Conservation (phyloP, 2,113 vertebrate genomes). For the Clarias batrachus region DNA sequence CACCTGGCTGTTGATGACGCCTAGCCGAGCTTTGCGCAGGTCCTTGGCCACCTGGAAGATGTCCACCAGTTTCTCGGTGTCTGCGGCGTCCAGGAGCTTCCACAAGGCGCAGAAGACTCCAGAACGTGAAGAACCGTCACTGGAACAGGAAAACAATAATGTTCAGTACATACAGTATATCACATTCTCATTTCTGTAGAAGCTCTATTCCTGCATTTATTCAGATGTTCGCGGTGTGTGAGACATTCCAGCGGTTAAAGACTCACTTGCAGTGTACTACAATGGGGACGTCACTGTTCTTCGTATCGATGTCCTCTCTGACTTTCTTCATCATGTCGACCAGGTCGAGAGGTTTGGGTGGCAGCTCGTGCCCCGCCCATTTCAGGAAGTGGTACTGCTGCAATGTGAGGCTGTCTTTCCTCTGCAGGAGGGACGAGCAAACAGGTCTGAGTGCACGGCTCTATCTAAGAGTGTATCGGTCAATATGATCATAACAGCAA, state of each 20-base stretch:
- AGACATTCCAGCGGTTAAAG: not conserved
- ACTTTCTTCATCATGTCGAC: conserved; percentile 77
- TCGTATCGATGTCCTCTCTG: conserved; percentile 64
- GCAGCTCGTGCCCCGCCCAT: conserved; percentile 77
- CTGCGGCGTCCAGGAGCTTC: conserved; percentile 87
- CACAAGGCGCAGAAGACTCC: conserved; percentile 89
- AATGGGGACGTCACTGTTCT: conserved; percentile 60
- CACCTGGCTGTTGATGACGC: conserved; percentile 79
- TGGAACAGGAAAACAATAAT: conserved; percentile 54
- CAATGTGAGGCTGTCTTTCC: conserved; percentile 78
- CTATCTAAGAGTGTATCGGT: not conserved
- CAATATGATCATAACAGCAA: not conserved
- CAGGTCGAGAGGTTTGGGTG: conserved; percentile 75
- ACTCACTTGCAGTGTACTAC: conserved; percentile 88
- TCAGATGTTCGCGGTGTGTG: not conserved
- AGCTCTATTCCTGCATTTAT: not conserved
- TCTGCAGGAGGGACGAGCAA: conserved; percentile 68
- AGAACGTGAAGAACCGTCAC: conserved; percentile 83
- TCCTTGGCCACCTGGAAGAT: conserved; percentile 89
- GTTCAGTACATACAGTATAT: not conserved
- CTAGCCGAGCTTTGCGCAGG: conserved; percentile 81
- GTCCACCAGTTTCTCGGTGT: conserved; percentile 85
- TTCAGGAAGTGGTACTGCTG: conserved; percentile 84
- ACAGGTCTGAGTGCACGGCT: not conserved
- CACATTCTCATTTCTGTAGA: not conserved